Evolutionary conservation across 2,113 vertebrate genomes (phyloP), one percentile per base, ranked within the genome.

Genomic region (Gorsachius goisagi): DNA sequence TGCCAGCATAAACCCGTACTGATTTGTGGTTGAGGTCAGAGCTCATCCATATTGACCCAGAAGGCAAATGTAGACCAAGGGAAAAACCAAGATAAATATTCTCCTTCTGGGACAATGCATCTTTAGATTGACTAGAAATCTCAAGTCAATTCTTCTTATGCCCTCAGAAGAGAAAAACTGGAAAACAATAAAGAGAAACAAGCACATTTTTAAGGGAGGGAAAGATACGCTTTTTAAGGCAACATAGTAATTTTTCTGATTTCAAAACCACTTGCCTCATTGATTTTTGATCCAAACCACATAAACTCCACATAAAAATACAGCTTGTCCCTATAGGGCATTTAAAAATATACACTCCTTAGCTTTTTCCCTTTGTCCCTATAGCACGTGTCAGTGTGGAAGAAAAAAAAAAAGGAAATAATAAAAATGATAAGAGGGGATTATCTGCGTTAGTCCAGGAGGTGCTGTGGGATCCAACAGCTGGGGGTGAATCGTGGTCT

Each of bases 201-300:
- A 83, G 66, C 26, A 2, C 41, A 69, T 88, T 85, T 95, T 92
- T 49, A 83, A 92, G 94, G 81, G 95, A 22, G 30, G 37, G 35
- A 74, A 92, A 93, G n/a, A 77, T 60, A 73, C 2, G 20, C 14
- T 95, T 95, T 91, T 96, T 76, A 88, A 90, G 72, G 78, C 93
- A 94, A 95, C 84, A 53, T 67, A 93, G 84, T 88, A 83, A 94
- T 97, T 97, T 95, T 96, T 89, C 91, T 94, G 81, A 91, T 96
- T 96, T 95, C 90, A 89, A 95, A 97, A 89, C 94, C 90, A 89
- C 81, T 96, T 83, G 78, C 78, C 77, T 93, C 71, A 91, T 63
- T 91, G 95, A 85, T 94, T 95, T 95, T 95, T 91, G 81, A 88
- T 95, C 97, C 96, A 97, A 97, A 95, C 96, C 97, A 83, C 95